phyloP scores from a whole-genome alignment of 2,113 vertebrate species.

The Gadus chalcogrammus region DNA sequence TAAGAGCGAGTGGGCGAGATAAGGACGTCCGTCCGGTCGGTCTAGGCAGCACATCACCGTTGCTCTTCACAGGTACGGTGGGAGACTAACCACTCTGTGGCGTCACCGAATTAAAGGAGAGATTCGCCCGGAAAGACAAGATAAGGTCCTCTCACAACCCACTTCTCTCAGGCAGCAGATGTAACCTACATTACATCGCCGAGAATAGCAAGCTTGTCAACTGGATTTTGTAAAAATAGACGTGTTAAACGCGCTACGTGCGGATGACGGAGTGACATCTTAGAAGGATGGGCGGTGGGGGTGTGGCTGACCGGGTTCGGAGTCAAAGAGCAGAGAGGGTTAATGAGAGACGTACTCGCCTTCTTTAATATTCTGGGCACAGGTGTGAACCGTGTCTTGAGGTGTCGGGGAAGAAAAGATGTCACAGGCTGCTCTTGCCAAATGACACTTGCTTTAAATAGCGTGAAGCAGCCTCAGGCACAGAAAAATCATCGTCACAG shows the following conservation, averaged over 20 bases:
- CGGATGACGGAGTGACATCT: slow-evolving; percentile 2
- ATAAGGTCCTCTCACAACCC: slow-evolving; percentile 32
- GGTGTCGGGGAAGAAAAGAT: too few species aligned
- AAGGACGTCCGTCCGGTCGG: background rate
- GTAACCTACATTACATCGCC: slow-evolving; percentile 66
- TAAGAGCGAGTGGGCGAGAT: background rate
- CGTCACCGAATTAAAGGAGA: too few species aligned
- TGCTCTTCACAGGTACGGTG: too few species aligned
- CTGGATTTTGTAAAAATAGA: slow-evolving; percentile 66
- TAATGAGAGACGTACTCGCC: too few species aligned
- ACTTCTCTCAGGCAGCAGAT: slow-evolving; percentile 51
- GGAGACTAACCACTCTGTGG: too few species aligned
- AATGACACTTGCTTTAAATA: too few species aligned
- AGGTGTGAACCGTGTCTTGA: too few species aligned
- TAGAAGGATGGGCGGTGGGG: background rate
- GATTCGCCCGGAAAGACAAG: background rate
- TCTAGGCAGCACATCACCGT: too few species aligned
- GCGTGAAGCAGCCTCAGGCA: too few species aligned
- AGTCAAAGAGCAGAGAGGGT: slow-evolving; percentile 1
- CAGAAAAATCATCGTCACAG: too few species aligned
- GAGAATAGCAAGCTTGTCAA: slow-evolving; percentile 54
- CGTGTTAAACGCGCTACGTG: slow-evolving; percentile 49
- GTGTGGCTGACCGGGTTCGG: background rate
- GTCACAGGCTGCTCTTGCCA: too few species aligned
- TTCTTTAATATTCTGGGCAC: too few species aligned